phyloP scores from a whole-genome alignment of 2,113 vertebrate genomes.

The Oxyura jamaicensis region DNA sequence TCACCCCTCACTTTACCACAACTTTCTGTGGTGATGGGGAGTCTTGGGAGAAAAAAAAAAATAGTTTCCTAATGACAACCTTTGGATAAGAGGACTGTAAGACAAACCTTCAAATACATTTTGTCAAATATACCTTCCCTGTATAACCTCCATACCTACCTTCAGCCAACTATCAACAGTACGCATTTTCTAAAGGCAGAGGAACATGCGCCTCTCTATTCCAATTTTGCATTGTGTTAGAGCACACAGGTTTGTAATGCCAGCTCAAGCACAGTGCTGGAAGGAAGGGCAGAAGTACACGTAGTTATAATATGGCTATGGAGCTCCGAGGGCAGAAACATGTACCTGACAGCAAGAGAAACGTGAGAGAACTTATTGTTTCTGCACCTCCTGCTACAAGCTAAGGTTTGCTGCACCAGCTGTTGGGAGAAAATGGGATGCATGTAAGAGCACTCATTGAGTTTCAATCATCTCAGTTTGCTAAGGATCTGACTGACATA shows the following conservation, averaged over 20 bases:
- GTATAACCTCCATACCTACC: background rate
- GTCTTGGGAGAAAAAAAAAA: background rate
- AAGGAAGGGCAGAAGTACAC: background rate
- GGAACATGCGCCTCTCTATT: background rate
- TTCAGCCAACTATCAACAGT: background rate
- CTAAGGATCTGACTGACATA: background rate
- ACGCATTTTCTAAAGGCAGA: background rate
- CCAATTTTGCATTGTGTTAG: background rate
- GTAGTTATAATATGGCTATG: background rate
- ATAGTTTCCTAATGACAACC: background rate
- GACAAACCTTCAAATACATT: background rate
- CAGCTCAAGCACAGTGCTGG: background rate
- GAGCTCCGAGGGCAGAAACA: background rate
- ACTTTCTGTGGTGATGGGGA: background rate
- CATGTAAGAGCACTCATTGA: background rate
- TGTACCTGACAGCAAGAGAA: background rate
- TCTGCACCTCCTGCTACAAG: background rate
- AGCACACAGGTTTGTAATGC: background rate
- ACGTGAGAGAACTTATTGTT: background rate
- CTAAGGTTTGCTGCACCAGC: background rate
- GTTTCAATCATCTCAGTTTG: background rate
- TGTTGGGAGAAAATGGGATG: background rate
- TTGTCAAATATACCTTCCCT: background rate
- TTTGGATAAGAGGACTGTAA: background rate
- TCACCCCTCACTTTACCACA: background rate